A percentile compares a stretch with the other conserved stretches of the same genome.
Evolutionary conservation across 2,797 vertebrate genomes (phyloP).

Genomic region (Centropyge bicolor): DNA sequence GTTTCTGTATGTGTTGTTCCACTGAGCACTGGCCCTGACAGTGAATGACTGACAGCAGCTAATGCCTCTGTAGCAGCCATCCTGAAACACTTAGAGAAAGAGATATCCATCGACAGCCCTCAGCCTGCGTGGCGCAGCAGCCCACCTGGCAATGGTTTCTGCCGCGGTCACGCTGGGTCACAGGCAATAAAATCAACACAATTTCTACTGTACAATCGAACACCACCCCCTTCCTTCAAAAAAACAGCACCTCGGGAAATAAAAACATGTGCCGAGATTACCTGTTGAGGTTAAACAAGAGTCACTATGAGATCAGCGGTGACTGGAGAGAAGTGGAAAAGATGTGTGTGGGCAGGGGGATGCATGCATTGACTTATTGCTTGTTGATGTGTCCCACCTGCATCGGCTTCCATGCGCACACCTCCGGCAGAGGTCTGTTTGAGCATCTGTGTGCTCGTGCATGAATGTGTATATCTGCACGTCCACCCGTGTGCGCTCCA

Average conservation of each 20-base stretch:
- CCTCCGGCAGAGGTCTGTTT: constrained; percentile 34
- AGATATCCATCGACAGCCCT: constrained; percentile 60
- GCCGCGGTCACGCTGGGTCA: constrained; percentile 33
- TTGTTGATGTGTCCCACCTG: constrained; percentile 51
- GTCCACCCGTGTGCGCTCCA: constrained; percentile 6
- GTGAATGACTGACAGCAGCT: constrained; percentile 46
- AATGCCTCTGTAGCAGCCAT: constrained; percentile 21
- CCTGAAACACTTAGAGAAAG: constrained; percentile 54
- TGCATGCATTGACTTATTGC: constrained; percentile 42
- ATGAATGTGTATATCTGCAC: constrained; percentile 33
- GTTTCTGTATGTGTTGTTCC: constrained; percentile 24
- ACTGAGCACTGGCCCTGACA: background rate
- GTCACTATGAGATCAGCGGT: constrained; percentile 1
- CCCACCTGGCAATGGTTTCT: constrained; percentile 67
- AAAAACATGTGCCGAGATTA: constrained; percentile 54
- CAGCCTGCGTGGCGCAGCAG: constrained; percentile 18
- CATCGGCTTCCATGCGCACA: constrained; percentile 17
- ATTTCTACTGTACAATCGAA: constrained; percentile 39
- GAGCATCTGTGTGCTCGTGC: constrained; percentile 33
- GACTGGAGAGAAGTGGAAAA: background rate
- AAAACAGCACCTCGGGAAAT: constrained; percentile 37
- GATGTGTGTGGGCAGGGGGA: constrained; percentile 43
- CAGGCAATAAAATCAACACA: constrained; percentile 50
- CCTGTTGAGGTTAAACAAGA: constrained; percentile 35
- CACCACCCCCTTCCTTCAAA: constrained; percentile 17